These are phyloP conservation scores for Platanista minor DNA, from an alignment of 2,113 vertebrate species.

Conservation along the genomic window DNA sequence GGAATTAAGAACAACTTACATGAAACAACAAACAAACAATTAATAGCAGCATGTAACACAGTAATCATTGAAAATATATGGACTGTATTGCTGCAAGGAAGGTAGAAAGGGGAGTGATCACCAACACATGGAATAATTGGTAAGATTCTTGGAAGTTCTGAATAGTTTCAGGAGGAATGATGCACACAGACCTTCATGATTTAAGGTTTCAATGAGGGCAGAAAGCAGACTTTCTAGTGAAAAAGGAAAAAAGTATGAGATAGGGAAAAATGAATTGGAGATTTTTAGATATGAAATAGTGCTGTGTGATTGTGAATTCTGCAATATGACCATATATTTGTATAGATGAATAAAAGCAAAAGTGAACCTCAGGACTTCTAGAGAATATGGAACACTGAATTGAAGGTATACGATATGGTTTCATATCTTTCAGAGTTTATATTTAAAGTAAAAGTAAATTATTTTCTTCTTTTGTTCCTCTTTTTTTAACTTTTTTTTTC, in stretches of 20 bases:
- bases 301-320: neutral
- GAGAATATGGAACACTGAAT: neutral
- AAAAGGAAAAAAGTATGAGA: neutral
- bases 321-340: neutral
- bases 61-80: neutral
- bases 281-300: neutral
- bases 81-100: neutral
- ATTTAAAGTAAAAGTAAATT: neutral
- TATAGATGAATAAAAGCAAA: neutral
- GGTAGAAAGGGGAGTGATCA: neutral
- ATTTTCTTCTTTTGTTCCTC: neutral
- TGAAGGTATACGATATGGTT: neutral
- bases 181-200: neutral
- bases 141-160: neutral
- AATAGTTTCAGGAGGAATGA: neutral
- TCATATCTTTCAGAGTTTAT: neutral
- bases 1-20: neutral
- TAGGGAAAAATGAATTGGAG: neutral
- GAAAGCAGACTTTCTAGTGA: neutral
- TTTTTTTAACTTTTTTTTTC: neutral
- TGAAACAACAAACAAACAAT: neutral
- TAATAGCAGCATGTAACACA: neutral
- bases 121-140: neutral
- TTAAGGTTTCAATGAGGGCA: neutral
- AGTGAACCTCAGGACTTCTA: neutral